A percentile compares a stretch with the other conserved stretches of the same genome.
Conservation (phyloP, 2,797 vertebrate genomes). For the Gymnothorax javanicus region DNA sequence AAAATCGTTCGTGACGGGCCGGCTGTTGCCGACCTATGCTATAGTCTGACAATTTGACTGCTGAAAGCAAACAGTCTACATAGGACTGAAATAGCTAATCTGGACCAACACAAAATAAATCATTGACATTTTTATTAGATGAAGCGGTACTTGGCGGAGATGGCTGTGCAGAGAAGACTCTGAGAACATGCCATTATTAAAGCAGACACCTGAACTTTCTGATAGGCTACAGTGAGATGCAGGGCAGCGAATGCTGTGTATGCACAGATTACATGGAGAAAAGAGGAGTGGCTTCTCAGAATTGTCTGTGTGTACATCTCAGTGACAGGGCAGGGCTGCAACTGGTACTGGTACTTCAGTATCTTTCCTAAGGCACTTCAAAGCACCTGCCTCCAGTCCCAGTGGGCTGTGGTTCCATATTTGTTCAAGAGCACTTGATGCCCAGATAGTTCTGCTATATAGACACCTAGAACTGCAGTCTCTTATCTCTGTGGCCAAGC, state of each 20-base stretch:
- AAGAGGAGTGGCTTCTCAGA: background rate
- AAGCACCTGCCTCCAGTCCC: background rate
- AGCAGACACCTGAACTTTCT: constrained; percentile 26
- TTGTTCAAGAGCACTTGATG: background rate
- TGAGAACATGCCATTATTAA: background rate
- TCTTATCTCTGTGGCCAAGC: background rate
- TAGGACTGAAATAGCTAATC: background rate
- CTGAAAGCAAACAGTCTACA: background rate
- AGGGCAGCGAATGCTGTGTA: background rate
- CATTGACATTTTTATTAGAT: background rate
- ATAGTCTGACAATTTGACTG: background rate
- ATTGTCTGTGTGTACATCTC: background rate
- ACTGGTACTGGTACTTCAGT: background rate
- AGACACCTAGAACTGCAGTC: background rate
- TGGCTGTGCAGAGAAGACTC: background rate
- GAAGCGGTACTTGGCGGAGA: background rate
- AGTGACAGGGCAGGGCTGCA: constrained; percentile 23
- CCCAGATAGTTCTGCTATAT: background rate
- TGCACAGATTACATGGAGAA: background rate
- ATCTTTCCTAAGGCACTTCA: background rate
- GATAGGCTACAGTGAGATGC: background rate
- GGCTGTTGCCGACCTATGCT: background rate
- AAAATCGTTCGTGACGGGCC: too few species aligned
- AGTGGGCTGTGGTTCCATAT: constrained; percentile 8
- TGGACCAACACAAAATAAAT: background rate